Evolutionary conservation across 2,888 invertebrate genomes (phyloP), one percentile per base, ranked within the genome.

Genomic region (Troglohyphantes excavatus): DNA sequence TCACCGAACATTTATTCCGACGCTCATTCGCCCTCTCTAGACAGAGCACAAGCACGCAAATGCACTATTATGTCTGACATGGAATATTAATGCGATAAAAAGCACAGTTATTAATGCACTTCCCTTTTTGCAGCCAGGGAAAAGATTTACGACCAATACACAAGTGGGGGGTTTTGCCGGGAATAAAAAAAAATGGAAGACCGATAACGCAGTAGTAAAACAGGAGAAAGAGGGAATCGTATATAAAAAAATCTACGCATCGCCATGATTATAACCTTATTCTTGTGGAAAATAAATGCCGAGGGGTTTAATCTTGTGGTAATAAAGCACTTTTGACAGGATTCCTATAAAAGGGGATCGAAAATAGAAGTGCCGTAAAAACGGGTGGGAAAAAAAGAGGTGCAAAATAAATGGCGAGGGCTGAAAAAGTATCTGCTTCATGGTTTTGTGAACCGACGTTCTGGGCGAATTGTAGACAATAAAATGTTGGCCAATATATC

Each of bases 281-380:
- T 89, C 82, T 75, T 33, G 72, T 39, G 67, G 88, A 89, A 89
- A 89, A 89, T 89, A 89, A 89, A 89, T 89, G 88, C 88, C 82
- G 82, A 76, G 68, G 82, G 82, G 88, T 82, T 89, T 89, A 89
- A 89, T 89, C 88, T 89, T 89, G 82, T 83, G 82, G 88, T 89
- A 82, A 89, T 89, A 89, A 89, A 89, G 88, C 88, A 89, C 88
- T 89, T 89, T 89, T 89, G 88, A 89, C 88, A 89, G 88, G 68
- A 82, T 83, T 89, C 88, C 88, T 89, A 89, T 89, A 89, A 89
- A 89, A 83, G 68, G 59, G 76, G 87, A 89, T 89, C 88, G 88
- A 76, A 89, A 86, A 82, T 82, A 82, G 88, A 82, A 89, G 82
- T 82, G 81, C 87, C 79, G 75, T 88, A 81, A 88, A 88, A 88